Percentiles rank a stretch among this genome's conserved stretches.
Conservation (phyloP, 2,797 vertebrate species). For the Dendrocincla fuliginosa region DNA sequence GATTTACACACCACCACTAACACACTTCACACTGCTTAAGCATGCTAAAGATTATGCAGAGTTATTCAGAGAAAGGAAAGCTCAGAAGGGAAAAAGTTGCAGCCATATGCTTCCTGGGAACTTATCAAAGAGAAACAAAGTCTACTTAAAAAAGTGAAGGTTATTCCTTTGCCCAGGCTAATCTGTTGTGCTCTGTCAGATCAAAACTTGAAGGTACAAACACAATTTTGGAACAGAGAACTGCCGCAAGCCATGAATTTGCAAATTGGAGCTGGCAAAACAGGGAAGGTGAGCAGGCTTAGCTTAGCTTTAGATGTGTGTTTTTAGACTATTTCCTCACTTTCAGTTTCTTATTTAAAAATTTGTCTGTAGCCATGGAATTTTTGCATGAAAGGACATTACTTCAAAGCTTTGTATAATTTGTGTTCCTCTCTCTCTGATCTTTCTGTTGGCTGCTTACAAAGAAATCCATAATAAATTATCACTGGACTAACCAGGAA, state of each 20-base stretch:
- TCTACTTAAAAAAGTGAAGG: background rate
- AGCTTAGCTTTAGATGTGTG: background rate
- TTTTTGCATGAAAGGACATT: background rate
- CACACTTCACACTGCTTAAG: background rate
- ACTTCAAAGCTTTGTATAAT: background rate
- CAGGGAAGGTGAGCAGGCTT: background rate
- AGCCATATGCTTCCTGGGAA: background rate
- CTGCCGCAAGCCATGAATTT: background rate
- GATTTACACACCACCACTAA: constrained; percentile 20
- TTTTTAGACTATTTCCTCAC: background rate
- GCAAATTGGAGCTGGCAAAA: background rate
- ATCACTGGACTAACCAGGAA: background rate
- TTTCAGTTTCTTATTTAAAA: background rate
- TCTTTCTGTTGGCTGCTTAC: background rate
- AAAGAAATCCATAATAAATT: background rate
- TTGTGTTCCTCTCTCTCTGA: background rate
- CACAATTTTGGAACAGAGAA: background rate
- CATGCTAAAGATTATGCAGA: background rate
- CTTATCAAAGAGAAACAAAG: constrained; percentile 27
- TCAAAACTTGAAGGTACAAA: constrained; percentile 12
- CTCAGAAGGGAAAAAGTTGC: background rate
- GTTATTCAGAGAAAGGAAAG: background rate
- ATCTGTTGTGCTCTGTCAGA: background rate
- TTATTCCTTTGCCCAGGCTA: background rate
- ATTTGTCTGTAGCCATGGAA: background rate